These are phyloP conservation scores for Sesamia inferens DNA, from an alignment of 2,888 invertebrate genomes.

Conservation along the genomic window DNA sequence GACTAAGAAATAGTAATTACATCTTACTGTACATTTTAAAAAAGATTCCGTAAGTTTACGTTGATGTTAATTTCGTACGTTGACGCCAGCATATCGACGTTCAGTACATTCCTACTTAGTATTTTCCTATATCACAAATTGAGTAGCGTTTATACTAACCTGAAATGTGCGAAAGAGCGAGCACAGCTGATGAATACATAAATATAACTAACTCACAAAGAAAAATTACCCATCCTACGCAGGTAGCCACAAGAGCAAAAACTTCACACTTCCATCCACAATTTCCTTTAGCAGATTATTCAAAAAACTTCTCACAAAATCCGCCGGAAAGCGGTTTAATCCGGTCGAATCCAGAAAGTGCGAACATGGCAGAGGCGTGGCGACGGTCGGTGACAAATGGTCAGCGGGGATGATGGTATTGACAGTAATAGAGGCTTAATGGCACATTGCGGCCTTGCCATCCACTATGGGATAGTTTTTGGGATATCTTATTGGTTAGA, in stretches of 20 bases:
- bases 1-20: background rate
- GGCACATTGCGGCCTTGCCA: conserved; percentile 43
- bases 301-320: conserved; percentile 56
- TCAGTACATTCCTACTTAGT: too few species aligned
- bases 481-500: conserved; percentile 37
- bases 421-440: conserved; percentile 75
- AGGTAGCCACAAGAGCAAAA: conserved; percentile 20
- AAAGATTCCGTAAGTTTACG: too few species aligned
- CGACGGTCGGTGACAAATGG: conserved; percentile 77
- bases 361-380: conserved; percentile 75
- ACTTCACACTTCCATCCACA: conserved; percentile 20
- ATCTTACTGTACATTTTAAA: background rate
- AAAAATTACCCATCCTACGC: conserved; percentile 15
- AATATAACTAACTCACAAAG: background rate
- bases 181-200: conserved; percentile 14
- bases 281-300: conserved; percentile 35
- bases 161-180: background rate
- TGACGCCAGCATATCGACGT: too few species aligned
- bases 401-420: conserved; percentile 77
- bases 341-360: conserved; percentile 66
- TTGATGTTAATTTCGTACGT: too few species aligned
- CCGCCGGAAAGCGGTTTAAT: conserved; percentile 64
- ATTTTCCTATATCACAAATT: background rate
- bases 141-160: background rate
- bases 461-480: conserved; percentile 28